A percentile compares a stretch with the other conserved stretches of the same genome.
Conservation (phyloP, 2,113 vertebrate species). For the Gadus chalcogrammus region DNA sequence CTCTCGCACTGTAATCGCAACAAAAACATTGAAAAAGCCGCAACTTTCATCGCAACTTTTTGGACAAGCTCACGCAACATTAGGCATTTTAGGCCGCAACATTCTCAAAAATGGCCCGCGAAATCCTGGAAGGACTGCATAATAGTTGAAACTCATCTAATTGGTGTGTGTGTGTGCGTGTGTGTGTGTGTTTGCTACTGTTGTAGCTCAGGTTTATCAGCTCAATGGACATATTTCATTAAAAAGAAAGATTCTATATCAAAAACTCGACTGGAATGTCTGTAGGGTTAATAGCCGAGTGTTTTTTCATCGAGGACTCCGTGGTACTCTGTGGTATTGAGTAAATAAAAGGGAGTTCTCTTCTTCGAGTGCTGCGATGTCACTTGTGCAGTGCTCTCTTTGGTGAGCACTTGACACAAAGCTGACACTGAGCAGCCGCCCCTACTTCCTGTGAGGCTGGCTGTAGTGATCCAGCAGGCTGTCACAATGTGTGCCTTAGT, state of each 20-base stretch:
- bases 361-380: slow-evolving; percentile 36
- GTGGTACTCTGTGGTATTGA: slow-evolving; percentile 61
- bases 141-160: too few species aligned
- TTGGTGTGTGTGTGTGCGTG: slow-evolving; percentile 12
- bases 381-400: slow-evolving; percentile 44
- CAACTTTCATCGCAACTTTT: too few species aligned
- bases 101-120: too few species aligned
- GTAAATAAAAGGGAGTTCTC: slow-evolving; percentile 37
- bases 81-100: too few species aligned
- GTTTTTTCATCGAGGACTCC: slow-evolving; percentile 57
- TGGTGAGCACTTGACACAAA: slow-evolving; percentile 51
- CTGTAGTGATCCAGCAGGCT: slow-evolving; percentile 2
- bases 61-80: too few species aligned
- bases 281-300: slow-evolving; percentile 52
- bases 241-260: slow-evolving; percentile 26
- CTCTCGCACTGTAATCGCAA: too few species aligned
- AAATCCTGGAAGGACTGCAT: too few species aligned
- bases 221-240: slow-evolving; percentile 58
- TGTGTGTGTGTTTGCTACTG: slow-evolving; percentile 9
- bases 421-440: slow-evolving; percentile 40
- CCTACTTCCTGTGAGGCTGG: slow-evolving; percentile 33
- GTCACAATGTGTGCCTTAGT: not conserved
- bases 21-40: too few species aligned
- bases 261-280: slow-evolving; percentile 11
- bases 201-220: slow-evolving; percentile 58